Percentiles rank a stretch among this genome's conserved stretches.
These are phyloP conservation scores for Tribolium castaneum DNA, from an alignment of 1,140 invertebrate species.

Conservation along the genomic window DNA sequence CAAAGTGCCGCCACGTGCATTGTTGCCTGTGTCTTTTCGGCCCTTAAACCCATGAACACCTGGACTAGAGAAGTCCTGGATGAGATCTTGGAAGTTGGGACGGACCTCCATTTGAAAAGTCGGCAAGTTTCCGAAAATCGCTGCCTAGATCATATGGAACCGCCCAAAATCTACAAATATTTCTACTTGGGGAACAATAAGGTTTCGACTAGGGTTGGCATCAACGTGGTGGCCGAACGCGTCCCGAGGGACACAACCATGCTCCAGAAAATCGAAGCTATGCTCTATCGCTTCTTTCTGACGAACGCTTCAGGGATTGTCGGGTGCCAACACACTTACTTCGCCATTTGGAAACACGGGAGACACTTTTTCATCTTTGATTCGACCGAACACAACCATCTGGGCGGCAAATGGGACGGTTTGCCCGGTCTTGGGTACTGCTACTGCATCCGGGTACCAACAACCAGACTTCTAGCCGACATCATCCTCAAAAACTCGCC, in stretches of 20 bases:
- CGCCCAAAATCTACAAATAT: constrained; percentile 46
- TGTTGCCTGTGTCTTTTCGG: constrained; percentile 54
- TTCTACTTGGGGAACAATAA: constrained; percentile 53
- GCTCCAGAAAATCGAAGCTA: constrained; percentile 38
- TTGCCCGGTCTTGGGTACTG: constrained; percentile 48
- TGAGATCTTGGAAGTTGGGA: constrained; percentile 54
- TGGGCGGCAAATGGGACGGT: constrained; percentile 52
- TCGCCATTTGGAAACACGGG: constrained; percentile 51
- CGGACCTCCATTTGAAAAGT: constrained; percentile 52
- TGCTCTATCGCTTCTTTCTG: constrained; percentile 51
- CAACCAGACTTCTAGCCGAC: constrained; percentile 40
- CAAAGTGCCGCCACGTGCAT: constrained; percentile 57
- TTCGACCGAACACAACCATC: constrained; percentile 56
- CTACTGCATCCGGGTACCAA: constrained; percentile 47
- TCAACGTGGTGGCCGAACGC: neutral
- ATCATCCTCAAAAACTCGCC: constrained; percentile 42
- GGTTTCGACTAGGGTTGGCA: constrained; percentile 48
- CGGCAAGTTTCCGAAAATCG: constrained; percentile 44
- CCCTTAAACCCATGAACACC: constrained; percentile 52
- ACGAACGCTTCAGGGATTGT: constrained; percentile 45
- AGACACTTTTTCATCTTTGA: constrained; percentile 57
- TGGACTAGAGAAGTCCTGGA: constrained; percentile 54
- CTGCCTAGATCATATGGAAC: constrained; percentile 46
- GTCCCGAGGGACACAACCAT: neutral
- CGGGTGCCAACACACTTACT: constrained; percentile 41